These are phyloP conservation scores for Anastrepha ludens DNA, from an alignment of 1,140 invertebrate genomes.

Conservation along the genomic window DNA sequence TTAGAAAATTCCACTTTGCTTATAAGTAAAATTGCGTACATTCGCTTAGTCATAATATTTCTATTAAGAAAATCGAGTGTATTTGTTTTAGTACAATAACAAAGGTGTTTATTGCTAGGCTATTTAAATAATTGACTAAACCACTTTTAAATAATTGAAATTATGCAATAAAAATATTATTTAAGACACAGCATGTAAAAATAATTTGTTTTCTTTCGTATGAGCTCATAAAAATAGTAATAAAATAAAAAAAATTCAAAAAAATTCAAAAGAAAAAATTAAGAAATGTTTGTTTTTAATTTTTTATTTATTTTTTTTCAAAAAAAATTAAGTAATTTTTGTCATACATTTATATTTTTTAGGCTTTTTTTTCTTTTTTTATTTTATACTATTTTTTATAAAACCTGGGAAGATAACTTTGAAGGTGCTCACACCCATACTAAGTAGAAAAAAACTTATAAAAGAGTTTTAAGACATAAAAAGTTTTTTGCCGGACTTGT, in stretches of 20 bases:
- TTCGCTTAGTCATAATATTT: slow-evolving; percentile 25
- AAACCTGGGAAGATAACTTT: too few relatives aligned
- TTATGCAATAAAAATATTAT: slow-evolving; percentile 17
- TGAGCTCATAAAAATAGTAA: neutral
- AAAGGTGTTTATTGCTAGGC: neutral
- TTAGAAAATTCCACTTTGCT: slow-evolving; percentile 8
- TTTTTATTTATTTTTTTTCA: too few relatives aligned
- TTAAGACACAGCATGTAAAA: neutral
- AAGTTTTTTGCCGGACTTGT: too few relatives aligned
- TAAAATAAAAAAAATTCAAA: too few relatives aligned
- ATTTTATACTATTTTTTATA: too few relatives aligned
- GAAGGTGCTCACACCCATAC: too few relatives aligned
- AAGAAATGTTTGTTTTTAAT: neutral
- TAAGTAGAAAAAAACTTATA: too few relatives aligned
- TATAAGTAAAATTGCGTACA: neutral
- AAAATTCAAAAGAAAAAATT: too few relatives aligned
- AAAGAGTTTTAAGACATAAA: too few relatives aligned
- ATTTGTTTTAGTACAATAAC: slow-evolving; percentile 10
- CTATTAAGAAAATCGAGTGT: slow-evolving; percentile 1
- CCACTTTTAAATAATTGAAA: neutral
- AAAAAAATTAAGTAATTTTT: too few relatives aligned
- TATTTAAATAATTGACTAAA: neutral
- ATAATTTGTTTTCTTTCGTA: neutral
- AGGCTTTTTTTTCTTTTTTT: too few relatives aligned
- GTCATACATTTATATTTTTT: too few relatives aligned